These are phyloP conservation scores for Amazona guildingii DNA, from an alignment of 2,113 vertebrate species.

Conservation along the genomic window DNA sequence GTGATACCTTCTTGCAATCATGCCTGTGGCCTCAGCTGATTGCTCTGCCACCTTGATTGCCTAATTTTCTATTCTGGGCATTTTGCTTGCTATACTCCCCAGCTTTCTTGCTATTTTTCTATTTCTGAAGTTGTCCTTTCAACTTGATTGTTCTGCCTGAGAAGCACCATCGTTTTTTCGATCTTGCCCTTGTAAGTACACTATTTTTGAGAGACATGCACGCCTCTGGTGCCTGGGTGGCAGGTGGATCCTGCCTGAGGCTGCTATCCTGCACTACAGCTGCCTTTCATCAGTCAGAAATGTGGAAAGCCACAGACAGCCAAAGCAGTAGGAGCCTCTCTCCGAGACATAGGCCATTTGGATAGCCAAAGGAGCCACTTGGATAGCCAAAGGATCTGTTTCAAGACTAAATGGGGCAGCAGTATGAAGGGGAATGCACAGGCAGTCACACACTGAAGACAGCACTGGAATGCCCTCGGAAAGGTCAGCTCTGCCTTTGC, in stretches of 20 bases:
- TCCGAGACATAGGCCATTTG: neutral
- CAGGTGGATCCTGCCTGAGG: neutral
- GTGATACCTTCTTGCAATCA: neutral
- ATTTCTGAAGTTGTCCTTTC: neutral
- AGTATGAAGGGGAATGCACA: neutral
- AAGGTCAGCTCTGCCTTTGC: neutral
- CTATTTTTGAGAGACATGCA: neutral
- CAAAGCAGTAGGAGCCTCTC: neutral
- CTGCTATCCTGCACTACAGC: neutral
- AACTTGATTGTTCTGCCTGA: neutral
- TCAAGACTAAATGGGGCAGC: neutral
- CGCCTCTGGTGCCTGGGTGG: fast-evolving
- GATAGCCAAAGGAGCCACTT: neutral
- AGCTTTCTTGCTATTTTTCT: neutral
- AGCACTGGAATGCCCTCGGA: neutral
- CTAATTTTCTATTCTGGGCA: neutral
- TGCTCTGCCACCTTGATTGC: neutral
- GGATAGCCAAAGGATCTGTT: neutral
- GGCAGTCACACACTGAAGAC: neutral
- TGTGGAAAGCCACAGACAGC: fast-evolving
- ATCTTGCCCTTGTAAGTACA: neutral
- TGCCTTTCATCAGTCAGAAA: neutral
- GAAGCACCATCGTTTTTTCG: neutral
- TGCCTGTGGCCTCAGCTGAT: neutral
- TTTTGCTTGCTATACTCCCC: neutral